A percentile compares a stretch with the other conserved stretches of the same genome.
Evolutionary conservation across 1,140 invertebrate species (phyloP).

Genomic region (Drosophila leontia): DNA sequence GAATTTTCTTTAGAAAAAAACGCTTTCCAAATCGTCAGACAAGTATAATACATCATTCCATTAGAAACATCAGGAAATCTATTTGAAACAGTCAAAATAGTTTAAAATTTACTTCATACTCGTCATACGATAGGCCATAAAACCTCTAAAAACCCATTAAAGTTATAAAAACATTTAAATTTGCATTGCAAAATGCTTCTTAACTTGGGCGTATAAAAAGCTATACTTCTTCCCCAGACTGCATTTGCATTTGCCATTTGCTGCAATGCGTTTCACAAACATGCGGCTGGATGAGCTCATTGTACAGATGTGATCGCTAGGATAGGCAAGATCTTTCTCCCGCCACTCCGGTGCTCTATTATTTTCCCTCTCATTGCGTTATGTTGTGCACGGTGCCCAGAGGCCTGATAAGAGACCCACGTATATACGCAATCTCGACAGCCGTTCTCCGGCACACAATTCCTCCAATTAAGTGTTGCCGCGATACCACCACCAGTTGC

Average conservation of each 20-base stretch:
- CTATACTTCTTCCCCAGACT: neutral
- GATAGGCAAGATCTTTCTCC: slow-evolving; percentile 10
- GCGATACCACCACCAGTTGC: slow-evolving; percentile 33
- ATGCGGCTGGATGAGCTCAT: slow-evolving; percentile 36
- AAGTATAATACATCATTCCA: neutral
- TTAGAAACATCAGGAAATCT: neutral
- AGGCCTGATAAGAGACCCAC: slow-evolving; percentile 39
- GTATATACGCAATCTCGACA: slow-evolving; percentile 62
- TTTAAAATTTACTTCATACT: no score
- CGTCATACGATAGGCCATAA: neutral
- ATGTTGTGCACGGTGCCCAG: slow-evolving; percentile 15
- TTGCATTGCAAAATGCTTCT: slow-evolving; percentile 1
- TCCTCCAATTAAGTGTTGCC: slow-evolving; percentile 54
- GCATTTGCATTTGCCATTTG: slow-evolving; percentile 26
- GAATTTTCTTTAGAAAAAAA: neutral
- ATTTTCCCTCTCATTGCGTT: slow-evolving; percentile 22
- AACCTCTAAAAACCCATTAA: neutral
- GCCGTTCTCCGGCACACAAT: slow-evolving; percentile 34
- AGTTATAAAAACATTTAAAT: neutral
- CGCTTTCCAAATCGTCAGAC: neutral
- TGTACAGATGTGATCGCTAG: slow-evolving; percentile 5
- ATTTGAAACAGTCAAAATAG: neutral
- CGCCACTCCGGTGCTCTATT: slow-evolving; percentile 4
- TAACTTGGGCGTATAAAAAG: neutral
- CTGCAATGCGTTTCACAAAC: slow-evolving; percentile 31